Evolutionary conservation across 2,113 vertebrate genomes (phyloP).

Genomic region (Potamarius usumacintae): DNA sequence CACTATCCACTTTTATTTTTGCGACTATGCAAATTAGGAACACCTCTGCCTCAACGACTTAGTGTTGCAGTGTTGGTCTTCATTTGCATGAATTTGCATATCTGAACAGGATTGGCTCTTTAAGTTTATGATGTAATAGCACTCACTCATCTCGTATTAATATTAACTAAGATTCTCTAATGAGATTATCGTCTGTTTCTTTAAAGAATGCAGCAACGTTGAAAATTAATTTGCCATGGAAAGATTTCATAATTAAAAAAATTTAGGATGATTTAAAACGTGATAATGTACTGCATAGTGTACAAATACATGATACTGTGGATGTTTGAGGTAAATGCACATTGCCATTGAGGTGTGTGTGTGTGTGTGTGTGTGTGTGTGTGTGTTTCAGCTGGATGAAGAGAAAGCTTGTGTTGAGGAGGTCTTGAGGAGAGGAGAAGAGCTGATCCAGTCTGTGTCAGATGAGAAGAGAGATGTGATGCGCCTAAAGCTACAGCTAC

Average conservation of each 20-base stretch:
- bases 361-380: constrained; percentile 18
- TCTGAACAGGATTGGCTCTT: not conserved
- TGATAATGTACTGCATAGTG: not conserved
- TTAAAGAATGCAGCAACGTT: not conserved
- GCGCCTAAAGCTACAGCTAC: constrained; percentile 77
- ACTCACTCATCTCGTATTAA: not conserved
- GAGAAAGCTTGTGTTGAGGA: constrained; percentile 85
- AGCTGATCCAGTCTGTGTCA: constrained; percentile 78
- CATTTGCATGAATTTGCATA: not conserved
- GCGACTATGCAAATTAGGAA: not conserved
- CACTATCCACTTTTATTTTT: not conserved
- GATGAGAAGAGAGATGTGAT: constrained; percentile 82
- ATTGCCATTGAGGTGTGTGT: constrained; percentile 2
- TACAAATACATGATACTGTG: not conserved
- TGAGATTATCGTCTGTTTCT: not conserved
- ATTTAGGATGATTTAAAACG: too few species aligned
- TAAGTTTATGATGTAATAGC: not conserved
- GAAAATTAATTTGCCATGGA: too few species aligned
- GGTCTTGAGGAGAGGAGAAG: constrained; percentile 83
- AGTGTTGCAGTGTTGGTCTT: not conserved
- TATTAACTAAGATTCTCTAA: not conserved
- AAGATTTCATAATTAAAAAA: too few species aligned
- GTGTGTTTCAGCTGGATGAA: constrained; percentile 79
- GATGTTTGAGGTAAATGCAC: not conserved
- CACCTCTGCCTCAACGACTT: not conserved